A percentile compares a stretch with the other conserved stretches of the same genome.
phyloP scores from a whole-genome alignment of 2,888 invertebrate species.

The Microctonus aethiopoides region DNA sequence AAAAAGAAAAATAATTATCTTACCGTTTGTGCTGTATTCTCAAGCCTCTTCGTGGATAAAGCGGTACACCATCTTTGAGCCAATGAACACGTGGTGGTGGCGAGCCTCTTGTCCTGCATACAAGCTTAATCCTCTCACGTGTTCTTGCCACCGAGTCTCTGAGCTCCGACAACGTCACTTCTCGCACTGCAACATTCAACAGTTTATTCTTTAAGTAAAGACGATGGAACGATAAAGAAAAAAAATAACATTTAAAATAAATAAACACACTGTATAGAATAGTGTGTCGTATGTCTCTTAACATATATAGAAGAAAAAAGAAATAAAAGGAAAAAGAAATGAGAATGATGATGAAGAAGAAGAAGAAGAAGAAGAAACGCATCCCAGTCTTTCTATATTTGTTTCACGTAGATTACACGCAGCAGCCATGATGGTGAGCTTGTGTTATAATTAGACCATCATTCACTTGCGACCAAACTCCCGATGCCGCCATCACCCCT shows the following conservation, averaged over 20 bases:
- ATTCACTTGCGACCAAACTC: slow-evolving; percentile 13
- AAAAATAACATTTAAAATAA: slow-evolving; percentile 10
- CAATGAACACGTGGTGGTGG: slow-evolving; percentile 65
- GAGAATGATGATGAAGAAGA: slow-evolving; percentile 25
- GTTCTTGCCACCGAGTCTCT: slow-evolving; percentile 66
- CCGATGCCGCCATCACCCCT: slow-evolving; percentile 14
- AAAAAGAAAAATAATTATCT: slow-evolving; percentile 63
- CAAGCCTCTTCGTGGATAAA: slow-evolving; percentile 64
- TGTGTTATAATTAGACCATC: slow-evolving; percentile 38
- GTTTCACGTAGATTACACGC: slow-evolving; percentile 57
- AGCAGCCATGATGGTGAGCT: slow-evolving; percentile 45
- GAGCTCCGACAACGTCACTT: slow-evolving; percentile 66
- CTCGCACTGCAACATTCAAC: slow-evolving; percentile 58
- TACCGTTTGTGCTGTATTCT: slow-evolving; percentile 66
- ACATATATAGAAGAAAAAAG: slow-evolving; percentile 13
- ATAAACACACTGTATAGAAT: slow-evolving; percentile 13
- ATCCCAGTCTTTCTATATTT: slow-evolving; percentile 54
- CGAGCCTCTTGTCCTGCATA: slow-evolving; percentile 65
- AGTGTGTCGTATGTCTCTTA: background rate
- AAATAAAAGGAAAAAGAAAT: slow-evolving; percentile 26
- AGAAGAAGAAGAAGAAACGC: slow-evolving; percentile 29
- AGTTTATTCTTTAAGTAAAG: slow-evolving; percentile 23
- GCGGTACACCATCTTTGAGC: slow-evolving; percentile 64
- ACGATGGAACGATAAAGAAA: slow-evolving; percentile 10
- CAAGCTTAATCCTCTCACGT: slow-evolving; percentile 65